Percentiles rank a stretch among this genome's conserved stretches.
Evolutionary conservation across 2,888 invertebrate species (phyloP).

Genomic region (Ochropacha duplaris): DNA sequence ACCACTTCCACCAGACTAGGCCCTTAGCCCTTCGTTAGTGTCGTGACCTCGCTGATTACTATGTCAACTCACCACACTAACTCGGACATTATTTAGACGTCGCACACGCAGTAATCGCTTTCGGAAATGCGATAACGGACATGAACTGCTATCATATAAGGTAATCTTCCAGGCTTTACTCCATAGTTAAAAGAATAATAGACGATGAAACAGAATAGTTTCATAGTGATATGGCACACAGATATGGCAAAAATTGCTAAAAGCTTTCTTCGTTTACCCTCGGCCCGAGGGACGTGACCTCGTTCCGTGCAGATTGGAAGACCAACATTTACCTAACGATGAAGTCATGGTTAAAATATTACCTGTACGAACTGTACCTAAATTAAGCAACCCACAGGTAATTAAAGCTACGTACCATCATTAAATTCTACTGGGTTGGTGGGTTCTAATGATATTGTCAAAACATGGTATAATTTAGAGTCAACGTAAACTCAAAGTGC

Average conservation of each 20-base stretch:
- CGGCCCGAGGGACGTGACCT: slow-evolving; percentile 53
- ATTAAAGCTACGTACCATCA: background rate
- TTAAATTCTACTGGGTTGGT: background rate
- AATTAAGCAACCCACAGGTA: background rate
- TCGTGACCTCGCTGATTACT: slow-evolving; percentile 63
- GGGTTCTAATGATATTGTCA: background rate
- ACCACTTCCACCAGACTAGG: slow-evolving; percentile 65
- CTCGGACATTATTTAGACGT: background rate
- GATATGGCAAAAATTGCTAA: slow-evolving; percentile 43
- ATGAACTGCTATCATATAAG: background rate
- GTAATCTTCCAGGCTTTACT: no score
- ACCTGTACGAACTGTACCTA: background rate
- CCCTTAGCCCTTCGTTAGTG: slow-evolving; percentile 64
- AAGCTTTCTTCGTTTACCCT: slow-evolving; percentile 59
- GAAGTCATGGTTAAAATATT: slow-evolving; percentile 44
- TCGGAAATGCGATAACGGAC: background rate
- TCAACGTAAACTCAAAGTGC: background rate
- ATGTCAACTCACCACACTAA: slow-evolving; percentile 39
- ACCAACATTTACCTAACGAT: slow-evolving; percentile 52
- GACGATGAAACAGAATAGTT: no score
- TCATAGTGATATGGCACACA: background rate
- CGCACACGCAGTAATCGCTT: background rate
- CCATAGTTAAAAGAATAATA: no score
- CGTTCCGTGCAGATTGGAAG: slow-evolving; percentile 55
- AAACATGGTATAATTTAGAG: background rate